Percentiles rank a stretch among this genome's conserved stretches.
Evolutionary conservation across 2,113 vertebrate species (phyloP).

Genomic region (Argyrosomus japonicus): DNA sequence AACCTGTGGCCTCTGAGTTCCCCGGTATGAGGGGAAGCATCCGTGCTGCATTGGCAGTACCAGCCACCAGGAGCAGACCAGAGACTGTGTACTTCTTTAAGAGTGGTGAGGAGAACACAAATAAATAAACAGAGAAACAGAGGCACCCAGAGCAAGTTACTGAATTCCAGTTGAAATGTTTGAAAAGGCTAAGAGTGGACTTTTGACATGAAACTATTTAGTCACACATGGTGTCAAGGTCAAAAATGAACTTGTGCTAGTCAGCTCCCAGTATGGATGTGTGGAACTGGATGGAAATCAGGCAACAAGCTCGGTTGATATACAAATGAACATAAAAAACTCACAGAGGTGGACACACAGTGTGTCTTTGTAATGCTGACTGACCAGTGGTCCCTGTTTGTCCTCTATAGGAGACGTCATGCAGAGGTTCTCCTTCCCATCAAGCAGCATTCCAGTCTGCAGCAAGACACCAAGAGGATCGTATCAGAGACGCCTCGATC

Average conservation of each 20-base stretch:
- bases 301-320: no score
- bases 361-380: neutral
- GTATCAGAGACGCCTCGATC: neutral
- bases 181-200: no score
- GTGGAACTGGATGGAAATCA: no score
- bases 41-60: conserved; percentile 85
- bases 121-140: neutral
- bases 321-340: neutral
- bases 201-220: no score
- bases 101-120: conserved; percentile 79
- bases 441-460: conserved; percentile 81
- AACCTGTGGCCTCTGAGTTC: conserved; percentile 88
- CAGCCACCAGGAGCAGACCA: conserved; percentile 83
- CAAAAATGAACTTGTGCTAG: no score
- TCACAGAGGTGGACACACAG: neutral
- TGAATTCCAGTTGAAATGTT: neutral
- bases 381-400: neutral
- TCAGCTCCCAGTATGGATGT: no score
- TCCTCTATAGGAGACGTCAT: conserved; percentile 84
- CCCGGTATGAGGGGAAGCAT: conserved; percentile 89
- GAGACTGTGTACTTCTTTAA: conserved; percentile 94
- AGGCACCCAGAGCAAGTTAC: neutral
- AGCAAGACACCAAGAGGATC: conserved; percentile 57
- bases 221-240: no score
- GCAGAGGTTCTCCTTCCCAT: conserved; percentile 88